These are phyloP conservation scores for Irena cyanogastra DNA, from an alignment of 2,113 vertebrate species.

Conservation along the genomic window DNA sequence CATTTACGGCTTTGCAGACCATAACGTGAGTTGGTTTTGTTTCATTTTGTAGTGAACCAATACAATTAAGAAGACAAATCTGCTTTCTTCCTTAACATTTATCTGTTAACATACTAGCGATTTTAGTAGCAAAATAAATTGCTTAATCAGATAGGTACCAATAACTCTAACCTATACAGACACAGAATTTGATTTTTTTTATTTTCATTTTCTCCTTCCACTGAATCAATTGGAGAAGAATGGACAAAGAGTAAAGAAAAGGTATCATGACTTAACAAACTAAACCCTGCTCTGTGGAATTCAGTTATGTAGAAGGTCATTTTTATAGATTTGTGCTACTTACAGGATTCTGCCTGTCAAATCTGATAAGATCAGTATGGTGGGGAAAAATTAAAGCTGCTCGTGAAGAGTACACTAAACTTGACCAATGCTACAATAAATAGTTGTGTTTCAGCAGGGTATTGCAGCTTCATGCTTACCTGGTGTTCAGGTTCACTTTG, in stretches of 20 bases:
- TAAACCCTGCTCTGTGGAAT: not conserved
- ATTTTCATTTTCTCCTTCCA: not conserved
- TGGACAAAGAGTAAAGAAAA: not conserved
- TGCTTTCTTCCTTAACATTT: not conserved
- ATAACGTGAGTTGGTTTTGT: not conserved
- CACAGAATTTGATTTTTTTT: not conserved
- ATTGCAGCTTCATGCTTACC: not conserved
- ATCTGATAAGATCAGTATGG: not conserved
- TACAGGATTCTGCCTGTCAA: not conserved
- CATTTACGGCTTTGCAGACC: not conserved
- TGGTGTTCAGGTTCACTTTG: not conserved
- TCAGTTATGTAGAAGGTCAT: not conserved
- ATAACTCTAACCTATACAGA: not conserved
- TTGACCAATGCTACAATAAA: not conserved
- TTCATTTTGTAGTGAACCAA: not conserved
- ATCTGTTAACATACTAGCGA: not conserved
- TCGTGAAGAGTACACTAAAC: not conserved
- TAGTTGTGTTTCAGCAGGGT: not conserved
- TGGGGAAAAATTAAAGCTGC: not conserved
- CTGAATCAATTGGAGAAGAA: not conserved
- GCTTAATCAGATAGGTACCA: not conserved
- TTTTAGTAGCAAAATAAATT: not conserved
- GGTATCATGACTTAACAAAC: not conserved
- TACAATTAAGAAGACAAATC: not conserved
- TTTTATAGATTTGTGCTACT: not conserved